phyloP scores from a whole-genome alignment of 1,140 invertebrate species.

The Diplogasteroides magnus region DNA sequence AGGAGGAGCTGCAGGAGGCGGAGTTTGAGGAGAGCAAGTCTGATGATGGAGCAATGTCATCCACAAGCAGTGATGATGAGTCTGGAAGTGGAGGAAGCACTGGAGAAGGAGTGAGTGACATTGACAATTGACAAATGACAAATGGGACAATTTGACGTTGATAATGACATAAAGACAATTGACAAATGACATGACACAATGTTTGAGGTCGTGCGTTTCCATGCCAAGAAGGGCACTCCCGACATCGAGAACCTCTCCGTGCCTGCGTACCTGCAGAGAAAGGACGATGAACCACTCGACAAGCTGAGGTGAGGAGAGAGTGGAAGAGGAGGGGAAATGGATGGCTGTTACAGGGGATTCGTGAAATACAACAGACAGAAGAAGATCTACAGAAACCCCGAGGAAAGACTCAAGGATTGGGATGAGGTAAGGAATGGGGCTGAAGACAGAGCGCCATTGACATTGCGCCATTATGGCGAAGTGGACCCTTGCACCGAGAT shows the following conservation, averaged over 20 bases:
- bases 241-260: constrained; percentile 83
- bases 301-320: constrained; percentile 68
- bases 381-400: constrained; percentile 73
- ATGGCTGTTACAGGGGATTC: constrained; percentile 68
- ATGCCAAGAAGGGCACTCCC: constrained; percentile 20
- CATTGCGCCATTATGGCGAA: no score
- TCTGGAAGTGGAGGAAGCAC: neutral
- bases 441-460: no score
- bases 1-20: neutral
- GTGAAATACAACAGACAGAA: constrained; percentile 88
- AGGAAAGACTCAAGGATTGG: constrained; percentile 84
- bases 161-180: no score
- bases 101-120: neutral
- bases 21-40: neutral
- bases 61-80: neutral
- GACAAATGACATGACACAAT: no score
- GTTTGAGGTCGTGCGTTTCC: constrained; percentile 9
- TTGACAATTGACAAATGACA: no score
- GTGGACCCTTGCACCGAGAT: no score
- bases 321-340: constrained; percentile 1
- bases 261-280: constrained; percentile 70
- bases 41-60: neutral
- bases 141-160: no score
- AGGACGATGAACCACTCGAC: constrained; percentile 76
- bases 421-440: constrained; percentile 75